Evolutionary conservation across 2,888 invertebrate genomes (phyloP), one percentile per base, ranked within the genome.

Genomic region (Incurvaria masculella): DNA sequence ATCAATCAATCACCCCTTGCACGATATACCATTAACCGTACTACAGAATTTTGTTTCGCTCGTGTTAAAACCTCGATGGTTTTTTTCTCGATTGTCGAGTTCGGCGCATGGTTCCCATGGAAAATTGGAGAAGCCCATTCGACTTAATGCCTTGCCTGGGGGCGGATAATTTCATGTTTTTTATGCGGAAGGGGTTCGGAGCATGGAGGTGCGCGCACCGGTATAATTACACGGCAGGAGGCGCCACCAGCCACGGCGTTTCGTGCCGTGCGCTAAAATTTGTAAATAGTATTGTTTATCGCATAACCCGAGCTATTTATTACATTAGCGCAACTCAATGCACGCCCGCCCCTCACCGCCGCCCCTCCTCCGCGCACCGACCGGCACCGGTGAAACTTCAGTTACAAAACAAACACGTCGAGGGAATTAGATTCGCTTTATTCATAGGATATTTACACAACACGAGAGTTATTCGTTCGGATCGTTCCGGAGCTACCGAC

Each of bases 251-350:
- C 33, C 33, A 33, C 33, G 33, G 14, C 33, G 33, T 14, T 8
- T 33, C 33, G 33, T 33, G 33, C 14, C 33, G 33, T 33, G 33
- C 8, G 8, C 33, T 14, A 33, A 33, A 33, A 33, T 33, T 33
- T 14, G 33, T 33, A n/a, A 33, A 33, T 33, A n/a, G n/a, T n/a
- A 33, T 33, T 33, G 33, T 33, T 33, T 33, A 33, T 33, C 33
- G 33, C 8, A 8, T 33, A 8, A 33, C 33, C 33, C 11, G 33
- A 33, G 33, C 14, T 33, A 33, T 33, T 33, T 33, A 33, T 33
- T 33, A 33, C 33, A 33, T 45, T 47, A 50, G 44, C 42, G 45
- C 43, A 49, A 51, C 49, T 50, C 51, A 50, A 49, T 51, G 49
- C 50, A 21, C 47, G 47, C 48, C 46, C 45, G 49, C 46, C 50